Percentiles rank a stretch among this genome's conserved stretches.
phyloP scores from a whole-genome alignment of 2,113 vertebrate genomes.

The Salvator merianae region DNA sequence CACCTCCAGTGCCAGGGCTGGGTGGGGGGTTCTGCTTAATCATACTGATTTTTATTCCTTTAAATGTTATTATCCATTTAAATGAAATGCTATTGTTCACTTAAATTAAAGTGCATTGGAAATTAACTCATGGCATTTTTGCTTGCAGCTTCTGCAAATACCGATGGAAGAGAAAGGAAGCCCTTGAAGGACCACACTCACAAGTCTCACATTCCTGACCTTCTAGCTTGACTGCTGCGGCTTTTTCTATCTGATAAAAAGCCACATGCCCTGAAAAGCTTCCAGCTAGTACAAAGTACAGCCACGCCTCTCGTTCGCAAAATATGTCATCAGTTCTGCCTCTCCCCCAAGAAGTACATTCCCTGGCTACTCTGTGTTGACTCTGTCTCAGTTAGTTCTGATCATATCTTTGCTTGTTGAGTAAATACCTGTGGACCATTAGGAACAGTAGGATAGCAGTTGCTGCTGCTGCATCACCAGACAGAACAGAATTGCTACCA shows the following conservation, averaged over 20 bases:
- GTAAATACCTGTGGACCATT: background rate
- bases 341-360: slow-evolving; percentile 14
- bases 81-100: background rate
- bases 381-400: background rate
- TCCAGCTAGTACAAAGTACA: slow-evolving; percentile 26
- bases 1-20: background rate
- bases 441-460: background rate
- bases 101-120: background rate
- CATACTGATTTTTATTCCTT: background rate
- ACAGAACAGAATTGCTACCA: background rate
- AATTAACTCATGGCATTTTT: background rate
- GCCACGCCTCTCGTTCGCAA: slow-evolving; percentile 35
- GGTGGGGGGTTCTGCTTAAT: too few species aligned
- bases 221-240: slow-evolving; percentile 11
- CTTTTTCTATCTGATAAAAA: slow-evolving; percentile 40
- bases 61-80: background rate
- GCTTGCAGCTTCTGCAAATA: background rate
- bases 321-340: slow-evolving; percentile 21
- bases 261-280: slow-evolving; percentile 4
- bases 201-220: slow-evolving; percentile 44
- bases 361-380: background rate
- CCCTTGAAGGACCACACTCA: slow-evolving; percentile 8
- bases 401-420: background rate
- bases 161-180: background rate
- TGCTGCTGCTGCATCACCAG: background rate